A percentile compares a stretch with the other conserved stretches of the same genome.
phyloP scores from a whole-genome alignment of 2,113 vertebrate species.

The Pteronura brasiliensis region DNA sequence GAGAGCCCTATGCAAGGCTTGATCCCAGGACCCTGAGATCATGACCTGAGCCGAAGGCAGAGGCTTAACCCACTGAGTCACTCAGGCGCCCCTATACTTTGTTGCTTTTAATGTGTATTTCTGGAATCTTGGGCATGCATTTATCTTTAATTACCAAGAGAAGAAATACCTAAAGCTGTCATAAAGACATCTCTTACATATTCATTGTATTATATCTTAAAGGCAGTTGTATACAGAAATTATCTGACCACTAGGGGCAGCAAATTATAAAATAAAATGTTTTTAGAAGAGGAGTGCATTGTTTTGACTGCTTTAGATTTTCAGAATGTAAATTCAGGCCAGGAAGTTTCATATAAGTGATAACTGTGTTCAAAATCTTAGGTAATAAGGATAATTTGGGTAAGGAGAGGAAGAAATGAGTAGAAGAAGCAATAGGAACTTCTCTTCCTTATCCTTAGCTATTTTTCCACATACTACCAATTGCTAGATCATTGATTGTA shows the following conservation, averaged over 20 bases:
- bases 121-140: not conserved
- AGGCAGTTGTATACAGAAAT: not conserved
- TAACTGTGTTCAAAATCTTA: not conserved
- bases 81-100: not conserved
- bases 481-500: not conserved
- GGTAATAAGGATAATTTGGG: not conserved
- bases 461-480: not conserved
- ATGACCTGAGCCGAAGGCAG: too few species aligned
- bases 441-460: not conserved
- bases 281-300: not conserved
- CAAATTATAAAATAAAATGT: not conserved
- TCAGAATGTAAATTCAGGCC: not conserved
- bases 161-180: not conserved
- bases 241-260: not conserved
- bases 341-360: not conserved
- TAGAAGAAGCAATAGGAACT: not conserved
- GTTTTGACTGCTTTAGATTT: not conserved
- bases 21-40: too few species aligned
- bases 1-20: too few species aligned
- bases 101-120: not conserved
- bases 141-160: not conserved
- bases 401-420: not conserved
- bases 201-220: not conserved
- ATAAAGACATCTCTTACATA: not conserved
- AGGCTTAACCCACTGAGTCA: too few species aligned